Evolutionary conservation across 2,113 vertebrate genomes (phyloP), one percentile per base, ranked within the genome.

Genomic region (Turdus rufiventris): DNA sequence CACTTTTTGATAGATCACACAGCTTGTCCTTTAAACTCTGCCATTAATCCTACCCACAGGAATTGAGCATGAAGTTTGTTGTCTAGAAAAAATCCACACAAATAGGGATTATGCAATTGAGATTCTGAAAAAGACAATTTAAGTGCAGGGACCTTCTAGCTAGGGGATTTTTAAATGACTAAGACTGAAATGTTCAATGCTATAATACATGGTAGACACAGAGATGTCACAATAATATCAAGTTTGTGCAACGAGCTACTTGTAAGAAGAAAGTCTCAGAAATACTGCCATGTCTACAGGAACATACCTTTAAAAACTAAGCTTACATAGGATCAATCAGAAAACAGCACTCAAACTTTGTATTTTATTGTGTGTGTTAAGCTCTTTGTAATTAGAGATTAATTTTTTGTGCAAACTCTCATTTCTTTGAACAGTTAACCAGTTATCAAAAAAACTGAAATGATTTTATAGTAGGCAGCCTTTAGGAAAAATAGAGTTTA

Each of bases 11-110:
- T 88, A 97, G 87, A 94, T 95, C 87, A 79, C 89, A 95, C 89
- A 93, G 93, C 78, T 96, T 95, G 94, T 95, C 89, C 77, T 93
- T 96, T 96, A 96, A 96, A 95, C 89, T 94, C 93, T 89, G 67
- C 58, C 75, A 96, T 94, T 97, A 96, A 96, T 95, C 93, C 93
- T 95, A 58, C 89, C 91, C 89, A 88, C 89, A 91, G 94, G 87
- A 94, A 63, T 51, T 66, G 54, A 89, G 89, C 40, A 91, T 8
- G 1, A 81, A 91, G 63, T 91, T 87, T 84, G 43, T 73, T 61
- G 76, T 33, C 58, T 54, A 85, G 62, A 82, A 87, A 94, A 95
- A 91, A 80, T 36, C 58, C 84, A 68, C 61, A 95, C 25, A 89
- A 71, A 67, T 20, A 94, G 53, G 68, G 81, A 91, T 91, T 85